phyloP scores from a whole-genome alignment of 2,113 vertebrate species.

The Cyprinodon tularosa region DNA sequence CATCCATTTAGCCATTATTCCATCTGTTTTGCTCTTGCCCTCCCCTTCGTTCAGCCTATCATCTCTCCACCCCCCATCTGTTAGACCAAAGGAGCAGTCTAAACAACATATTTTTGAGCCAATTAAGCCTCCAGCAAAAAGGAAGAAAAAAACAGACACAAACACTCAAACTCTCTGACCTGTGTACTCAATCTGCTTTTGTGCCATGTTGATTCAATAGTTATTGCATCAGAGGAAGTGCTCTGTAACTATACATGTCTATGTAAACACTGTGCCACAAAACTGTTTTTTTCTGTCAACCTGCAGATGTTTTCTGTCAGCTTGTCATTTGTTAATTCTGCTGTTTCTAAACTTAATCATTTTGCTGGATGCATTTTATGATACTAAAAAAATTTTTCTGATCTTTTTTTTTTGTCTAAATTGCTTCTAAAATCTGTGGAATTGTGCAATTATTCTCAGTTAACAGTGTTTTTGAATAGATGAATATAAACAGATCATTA shows the following conservation, averaged over 20 bases:
- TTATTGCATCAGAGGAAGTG: neutral
- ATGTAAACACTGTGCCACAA: constrained; percentile 10
- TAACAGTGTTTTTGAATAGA: constrained; percentile 23
- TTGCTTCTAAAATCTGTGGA: constrained; percentile 32
- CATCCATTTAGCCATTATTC: constrained; percentile 27
- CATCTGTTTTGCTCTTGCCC: constrained; percentile 39
- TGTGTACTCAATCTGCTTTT: neutral
- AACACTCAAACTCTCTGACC: constrained; percentile 29
- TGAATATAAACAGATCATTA: constrained; percentile 7
- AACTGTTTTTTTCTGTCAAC: constrained; percentile 11
- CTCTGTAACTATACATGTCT: neutral
- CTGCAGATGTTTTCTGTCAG: constrained; percentile 53
- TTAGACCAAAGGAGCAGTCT: constrained; percentile 51
- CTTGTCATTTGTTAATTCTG: constrained; percentile 37
- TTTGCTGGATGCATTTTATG: constrained; percentile 43
- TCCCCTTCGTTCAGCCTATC: constrained; percentile 2
- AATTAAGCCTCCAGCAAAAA: constrained; percentile 59
- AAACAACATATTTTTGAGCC: constrained; percentile 49
- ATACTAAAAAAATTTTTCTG: constrained; percentile 9
- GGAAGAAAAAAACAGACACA: constrained; percentile 58
- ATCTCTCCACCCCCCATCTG: constrained; percentile 30
- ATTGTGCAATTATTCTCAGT: constrained; percentile 28
- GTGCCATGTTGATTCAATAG: constrained; percentile 5
- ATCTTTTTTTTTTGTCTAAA: constrained; percentile 18
- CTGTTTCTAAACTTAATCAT: constrained; percentile 30